These are phyloP conservation scores for Amblyopsis hoosieri DNA, from an alignment of 2,797 vertebrate species.

Conservation along the genomic window DNA sequence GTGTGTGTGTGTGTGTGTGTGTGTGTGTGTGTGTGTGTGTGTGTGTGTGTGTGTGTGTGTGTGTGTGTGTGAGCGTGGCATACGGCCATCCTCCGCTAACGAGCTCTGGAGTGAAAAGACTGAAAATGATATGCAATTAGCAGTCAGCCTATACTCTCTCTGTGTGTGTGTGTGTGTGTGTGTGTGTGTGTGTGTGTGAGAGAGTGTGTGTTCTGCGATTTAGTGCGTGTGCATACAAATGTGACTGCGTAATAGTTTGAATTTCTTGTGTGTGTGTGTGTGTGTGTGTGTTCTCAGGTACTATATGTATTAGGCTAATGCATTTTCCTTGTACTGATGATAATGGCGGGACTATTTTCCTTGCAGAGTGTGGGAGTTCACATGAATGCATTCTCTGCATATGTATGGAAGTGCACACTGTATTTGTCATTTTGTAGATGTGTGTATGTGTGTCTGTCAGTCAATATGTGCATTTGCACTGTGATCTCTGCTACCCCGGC, in stretches of 20 bases:
- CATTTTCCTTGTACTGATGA: constrained; percentile 44
- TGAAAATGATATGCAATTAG: constrained; percentile 72
- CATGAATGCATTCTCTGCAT: neutral
- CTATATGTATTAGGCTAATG: constrained; percentile 42
- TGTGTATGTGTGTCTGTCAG: constrained; percentile 22
- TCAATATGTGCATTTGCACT: constrained; percentile 28
- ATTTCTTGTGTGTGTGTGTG: neutral
- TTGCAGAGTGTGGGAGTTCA: neutral
- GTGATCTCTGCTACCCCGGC: constrained; percentile 35
- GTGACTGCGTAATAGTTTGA: neutral
- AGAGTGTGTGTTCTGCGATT: constrained; percentile 13
- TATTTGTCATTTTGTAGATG: neutral
- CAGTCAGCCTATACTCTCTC: constrained; percentile 30
- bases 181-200: neutral
- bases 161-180: constrained; percentile 8
- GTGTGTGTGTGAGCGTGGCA: constrained; percentile 50
- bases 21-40: too few relatives aligned
- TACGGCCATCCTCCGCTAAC: constrained; percentile 56
- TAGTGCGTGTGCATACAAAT: constrained; percentile 2
- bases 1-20: too few relatives aligned
- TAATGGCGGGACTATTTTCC: constrained; percentile 13
- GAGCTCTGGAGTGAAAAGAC: constrained; percentile 53
- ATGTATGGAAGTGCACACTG: neutral
- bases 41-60: constrained; percentile 9
- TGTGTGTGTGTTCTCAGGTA: constrained; percentile 3